Evolutionary conservation across 2,888 invertebrate genomes (phyloP).

Genomic region (Stenurella melanura): DNA sequence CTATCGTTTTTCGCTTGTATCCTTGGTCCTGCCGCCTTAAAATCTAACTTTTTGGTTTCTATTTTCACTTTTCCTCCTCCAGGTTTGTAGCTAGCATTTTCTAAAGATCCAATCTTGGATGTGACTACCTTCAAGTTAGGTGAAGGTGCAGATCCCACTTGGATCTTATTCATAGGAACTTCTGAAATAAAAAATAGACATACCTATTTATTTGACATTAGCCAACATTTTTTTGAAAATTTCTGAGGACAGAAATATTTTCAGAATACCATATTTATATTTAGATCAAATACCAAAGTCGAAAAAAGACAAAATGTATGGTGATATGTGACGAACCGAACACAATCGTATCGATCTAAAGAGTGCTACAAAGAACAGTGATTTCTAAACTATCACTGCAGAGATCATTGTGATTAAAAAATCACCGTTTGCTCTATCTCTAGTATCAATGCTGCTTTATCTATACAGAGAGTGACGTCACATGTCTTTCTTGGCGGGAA

Average conservation of each 20-base stretch:
- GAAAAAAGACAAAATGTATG: no score
- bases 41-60: slow-evolving; percentile 89
- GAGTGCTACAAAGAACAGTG: no score
- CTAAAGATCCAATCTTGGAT: slow-evolving; percentile 93
- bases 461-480: no score
- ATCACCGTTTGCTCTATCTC: no score
- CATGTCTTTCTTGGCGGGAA: no score
- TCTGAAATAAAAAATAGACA: slow-evolving; percentile 73
- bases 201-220: neutral
- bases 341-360: no score
- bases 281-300: no score
- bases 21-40: slow-evolving; percentile 88
- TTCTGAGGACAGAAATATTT: neutral
- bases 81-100: slow-evolving; percentile 92
- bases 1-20: slow-evolving; percentile 94
- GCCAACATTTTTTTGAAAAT: neutral
- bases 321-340: no score
- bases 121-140: slow-evolving; percentile 94
- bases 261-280: neutral
- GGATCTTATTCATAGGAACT: slow-evolving; percentile 94
- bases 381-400: no score
- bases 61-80: slow-evolving; percentile 93
- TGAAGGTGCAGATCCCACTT: slow-evolving; percentile 93
- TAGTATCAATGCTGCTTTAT: no score
- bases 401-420: no score